A percentile compares a stretch with the other conserved stretches of the same genome.
phyloP scores from a whole-genome alignment of 2,113 vertebrate genomes.

The Pampusana beccarii region DNA sequence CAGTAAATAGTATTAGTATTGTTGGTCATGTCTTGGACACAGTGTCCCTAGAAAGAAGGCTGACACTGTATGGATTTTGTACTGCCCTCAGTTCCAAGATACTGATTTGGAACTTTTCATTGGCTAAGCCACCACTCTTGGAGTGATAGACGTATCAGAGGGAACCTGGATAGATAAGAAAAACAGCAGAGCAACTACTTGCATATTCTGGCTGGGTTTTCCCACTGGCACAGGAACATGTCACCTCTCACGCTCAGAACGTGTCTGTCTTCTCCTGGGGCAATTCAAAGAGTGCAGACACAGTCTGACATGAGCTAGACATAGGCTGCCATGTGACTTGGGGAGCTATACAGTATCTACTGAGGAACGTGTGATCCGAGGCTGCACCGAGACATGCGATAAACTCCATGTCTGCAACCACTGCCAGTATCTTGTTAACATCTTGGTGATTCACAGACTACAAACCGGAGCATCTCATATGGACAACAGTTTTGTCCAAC shows the following conservation, averaged over 20 bases:
- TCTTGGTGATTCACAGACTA: not conserved
- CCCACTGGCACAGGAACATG: not conserved
- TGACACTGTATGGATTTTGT: not conserved
- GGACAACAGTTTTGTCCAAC: not conserved
- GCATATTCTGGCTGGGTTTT: not conserved
- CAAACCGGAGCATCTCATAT: not conserved
- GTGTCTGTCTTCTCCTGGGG: not conserved
- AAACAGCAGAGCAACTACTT: not conserved
- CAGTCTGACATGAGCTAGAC: not conserved
- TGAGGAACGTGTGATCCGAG: not conserved
- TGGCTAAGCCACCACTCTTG: not conserved
- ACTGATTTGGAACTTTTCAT: not conserved
- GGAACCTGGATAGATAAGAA: not conserved
- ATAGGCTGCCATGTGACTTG: not conserved
- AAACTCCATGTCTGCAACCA: accelerated
- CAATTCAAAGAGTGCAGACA: not conserved
- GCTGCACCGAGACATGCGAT: not conserved
- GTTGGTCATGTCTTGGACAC: not conserved
- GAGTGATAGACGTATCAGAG: not conserved
- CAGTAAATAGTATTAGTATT: not conserved
- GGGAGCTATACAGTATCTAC: not conserved
- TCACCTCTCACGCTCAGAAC: not conserved
- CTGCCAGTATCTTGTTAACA: not conserved
- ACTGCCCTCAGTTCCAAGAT: not conserved
- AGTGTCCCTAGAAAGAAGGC: accelerated